A percentile compares a stretch with the other conserved stretches of the same genome.
Conservation (phyloP, 2,888 invertebrate species). For the Acleris literana region DNA sequence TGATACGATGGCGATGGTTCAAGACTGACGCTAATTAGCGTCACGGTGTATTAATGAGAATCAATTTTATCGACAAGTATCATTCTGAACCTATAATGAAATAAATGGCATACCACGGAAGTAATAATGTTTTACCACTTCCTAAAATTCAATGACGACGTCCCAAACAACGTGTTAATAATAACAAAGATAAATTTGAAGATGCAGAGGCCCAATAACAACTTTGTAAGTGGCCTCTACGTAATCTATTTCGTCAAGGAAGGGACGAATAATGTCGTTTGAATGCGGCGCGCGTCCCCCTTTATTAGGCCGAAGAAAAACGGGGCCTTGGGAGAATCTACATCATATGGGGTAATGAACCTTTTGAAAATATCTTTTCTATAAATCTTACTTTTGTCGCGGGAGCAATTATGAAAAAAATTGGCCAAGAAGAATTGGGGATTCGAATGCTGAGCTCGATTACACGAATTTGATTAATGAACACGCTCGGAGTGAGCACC, state of each 20-base stretch:
- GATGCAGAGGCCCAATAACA: constrained; percentile 28
- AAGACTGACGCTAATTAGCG: too few relatives aligned
- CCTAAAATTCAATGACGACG: constrained; percentile 6
- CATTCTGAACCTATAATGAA: background rate
- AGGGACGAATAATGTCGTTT: constrained; percentile 50
- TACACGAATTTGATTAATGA: constrained; percentile 49
- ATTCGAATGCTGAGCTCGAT: constrained; percentile 43
- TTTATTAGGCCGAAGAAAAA: constrained; percentile 45
- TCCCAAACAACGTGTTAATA: constrained; percentile 27
- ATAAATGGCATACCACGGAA: background rate
- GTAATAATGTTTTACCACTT: background rate
- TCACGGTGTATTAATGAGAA: too few relatives aligned
- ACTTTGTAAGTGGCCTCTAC: constrained; percentile 37
- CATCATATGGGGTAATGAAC: constrained; percentile 26
- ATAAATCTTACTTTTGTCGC: constrained; percentile 22
- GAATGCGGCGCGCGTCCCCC: constrained; percentile 44
- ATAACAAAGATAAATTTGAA: constrained; percentile 28
- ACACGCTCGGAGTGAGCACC: constrained; percentile 36
- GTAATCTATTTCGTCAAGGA: constrained; percentile 53
- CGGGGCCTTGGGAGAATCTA: constrained; percentile 24
- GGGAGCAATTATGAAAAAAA: constrained; percentile 20
- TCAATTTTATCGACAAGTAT: too few relatives aligned
- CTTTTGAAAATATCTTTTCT: constrained; percentile 18
- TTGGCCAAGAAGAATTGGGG: constrained; percentile 38
- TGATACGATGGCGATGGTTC: too few relatives aligned